Conservation (phyloP, 2,797 vertebrate species). For the Poecilia velifera region DNA sequence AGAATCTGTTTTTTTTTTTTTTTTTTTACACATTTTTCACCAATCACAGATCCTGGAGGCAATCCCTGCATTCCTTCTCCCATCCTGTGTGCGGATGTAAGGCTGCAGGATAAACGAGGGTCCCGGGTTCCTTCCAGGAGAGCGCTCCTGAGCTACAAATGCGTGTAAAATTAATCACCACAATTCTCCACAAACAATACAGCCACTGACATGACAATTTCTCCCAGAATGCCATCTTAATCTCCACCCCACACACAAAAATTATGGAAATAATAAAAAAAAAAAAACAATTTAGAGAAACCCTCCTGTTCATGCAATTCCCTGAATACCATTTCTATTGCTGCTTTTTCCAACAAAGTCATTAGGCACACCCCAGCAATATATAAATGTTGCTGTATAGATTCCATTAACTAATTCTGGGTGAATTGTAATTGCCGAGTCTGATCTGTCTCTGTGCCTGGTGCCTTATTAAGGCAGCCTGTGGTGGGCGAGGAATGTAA, state of each 20-base stretch:
- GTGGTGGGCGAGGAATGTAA: constrained; percentile 84
- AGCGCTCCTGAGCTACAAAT: constrained; percentile 68
- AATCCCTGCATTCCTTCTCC: constrained; percentile 13
- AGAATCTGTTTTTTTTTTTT: constrained; percentile 25
- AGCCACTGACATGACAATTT: constrained; percentile 83
- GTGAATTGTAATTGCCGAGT: constrained; percentile 84
- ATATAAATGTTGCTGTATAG: constrained; percentile 82
- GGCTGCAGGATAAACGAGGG: constrained; percentile 57
- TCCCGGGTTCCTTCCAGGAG: constrained; percentile 63
- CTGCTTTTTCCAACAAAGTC: constrained; percentile 81
- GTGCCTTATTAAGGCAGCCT: constrained; percentile 84
- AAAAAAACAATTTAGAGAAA: constrained; percentile 79
- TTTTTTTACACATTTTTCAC: constrained; percentile 29
- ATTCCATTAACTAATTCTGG: constrained; percentile 84
- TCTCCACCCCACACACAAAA: constrained; percentile 80
- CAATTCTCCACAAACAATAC: constrained; percentile 84
- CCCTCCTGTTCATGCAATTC: constrained; percentile 79
- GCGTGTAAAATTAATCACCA: constrained; percentile 82
- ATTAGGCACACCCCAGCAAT: constrained; percentile 82
- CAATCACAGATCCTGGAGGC: constrained; percentile 26
- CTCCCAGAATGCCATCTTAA: constrained; percentile 83
- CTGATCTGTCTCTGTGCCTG: constrained; percentile 81
- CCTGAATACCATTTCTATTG: constrained; percentile 79
- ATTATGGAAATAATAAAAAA: constrained; percentile 70
- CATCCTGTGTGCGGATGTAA: constrained; percentile 24